Evolutionary conservation across 2,113 vertebrate species (phyloP).

Genomic region (Aspiorhynchus laticeps): DNA sequence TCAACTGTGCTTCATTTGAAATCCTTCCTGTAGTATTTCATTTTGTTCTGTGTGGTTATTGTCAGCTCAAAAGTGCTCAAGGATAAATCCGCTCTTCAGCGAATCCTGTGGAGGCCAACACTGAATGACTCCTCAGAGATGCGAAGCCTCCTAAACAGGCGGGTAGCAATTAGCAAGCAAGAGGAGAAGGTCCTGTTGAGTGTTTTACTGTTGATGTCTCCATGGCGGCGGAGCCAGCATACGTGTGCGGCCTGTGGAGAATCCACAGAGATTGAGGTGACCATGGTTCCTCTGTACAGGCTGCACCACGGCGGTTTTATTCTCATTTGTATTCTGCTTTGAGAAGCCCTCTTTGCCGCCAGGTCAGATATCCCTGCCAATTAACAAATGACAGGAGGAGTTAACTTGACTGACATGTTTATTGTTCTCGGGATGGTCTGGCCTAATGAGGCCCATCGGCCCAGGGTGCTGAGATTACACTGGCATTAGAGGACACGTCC

Average conservation of each 20-base stretch:
- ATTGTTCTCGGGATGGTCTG: conserved; percentile 72
- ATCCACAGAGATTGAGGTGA: neutral
- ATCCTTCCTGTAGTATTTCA: neutral
- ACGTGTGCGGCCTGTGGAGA: neutral
- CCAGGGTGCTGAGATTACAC: conserved; percentile 62
- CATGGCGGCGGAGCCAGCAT: neutral
- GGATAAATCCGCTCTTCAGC: conserved; percentile 14
- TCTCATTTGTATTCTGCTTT: conserved; percentile 62
- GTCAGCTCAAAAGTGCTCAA: conserved; percentile 13
- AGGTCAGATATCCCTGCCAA: conserved; percentile 72
- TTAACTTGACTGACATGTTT: conserved; percentile 79
- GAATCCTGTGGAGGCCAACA: neutral
- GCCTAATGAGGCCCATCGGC: conserved; percentile 72
- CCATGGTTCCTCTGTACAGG: conserved; percentile 26
- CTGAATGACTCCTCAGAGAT: conserved; percentile 18
- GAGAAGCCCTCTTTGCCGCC: conserved; percentile 55
- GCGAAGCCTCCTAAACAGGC: conserved; percentile 28
- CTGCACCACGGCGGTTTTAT: neutral
- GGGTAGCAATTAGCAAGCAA: conserved; percentile 26
- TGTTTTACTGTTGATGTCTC: neutral
- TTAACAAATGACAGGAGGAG: conserved; percentile 76
- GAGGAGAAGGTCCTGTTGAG: conserved; percentile 6
- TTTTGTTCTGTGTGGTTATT: conserved; percentile 10
- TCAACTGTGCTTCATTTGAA: neutral
- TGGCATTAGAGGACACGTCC: conserved; percentile 65